These are phyloP conservation scores for Achroia grisella DNA, from an alignment of 1,140 invertebrate genomes.

Conservation along the genomic window DNA sequence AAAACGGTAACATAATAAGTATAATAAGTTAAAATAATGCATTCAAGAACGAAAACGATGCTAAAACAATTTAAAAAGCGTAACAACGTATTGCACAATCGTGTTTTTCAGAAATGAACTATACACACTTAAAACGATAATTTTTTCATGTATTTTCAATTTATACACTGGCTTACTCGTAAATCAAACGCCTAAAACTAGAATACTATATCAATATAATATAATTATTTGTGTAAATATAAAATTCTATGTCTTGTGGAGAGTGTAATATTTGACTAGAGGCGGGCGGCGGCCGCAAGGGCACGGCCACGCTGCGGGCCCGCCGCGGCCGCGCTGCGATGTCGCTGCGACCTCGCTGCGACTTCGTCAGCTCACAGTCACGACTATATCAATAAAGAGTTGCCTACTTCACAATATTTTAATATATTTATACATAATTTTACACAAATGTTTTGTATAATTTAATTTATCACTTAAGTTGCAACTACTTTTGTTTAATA, in stretches of 20 bases:
- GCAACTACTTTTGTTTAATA: too few relatives aligned
- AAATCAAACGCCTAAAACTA: constrained; percentile 73
- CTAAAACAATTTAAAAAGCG: constrained; percentile 61
- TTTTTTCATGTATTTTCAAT: constrained; percentile 22
- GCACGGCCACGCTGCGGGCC: constrained; percentile 3
- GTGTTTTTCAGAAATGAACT: constrained; percentile 46
- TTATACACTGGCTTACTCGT: constrained; percentile 46
- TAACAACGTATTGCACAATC: constrained; percentile 66
- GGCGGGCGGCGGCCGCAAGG: constrained; percentile 41
- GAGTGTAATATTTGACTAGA: constrained; percentile 74
- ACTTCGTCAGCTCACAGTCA: too few relatives aligned
- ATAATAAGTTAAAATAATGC: constrained; percentile 27
- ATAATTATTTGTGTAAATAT: constrained; percentile 74
- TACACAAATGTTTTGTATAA: too few relatives aligned
- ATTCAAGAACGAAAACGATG: constrained; percentile 35
- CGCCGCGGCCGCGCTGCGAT: constrained; percentile 9
- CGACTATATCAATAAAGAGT: not conserved
- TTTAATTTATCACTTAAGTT: too few relatives aligned
- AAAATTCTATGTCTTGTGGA: constrained; percentile 71
- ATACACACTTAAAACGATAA: constrained; percentile 45
- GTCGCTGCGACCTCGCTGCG: constrained; percentile 4
- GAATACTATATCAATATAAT: constrained; percentile 73
- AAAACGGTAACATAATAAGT: constrained; percentile 38
- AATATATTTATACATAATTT: too few relatives aligned
- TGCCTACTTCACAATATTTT: not conserved